Evolutionary conservation across 2,797 vertebrate species (phyloP).

Genomic region (Emydoidea blandingii): DNA sequence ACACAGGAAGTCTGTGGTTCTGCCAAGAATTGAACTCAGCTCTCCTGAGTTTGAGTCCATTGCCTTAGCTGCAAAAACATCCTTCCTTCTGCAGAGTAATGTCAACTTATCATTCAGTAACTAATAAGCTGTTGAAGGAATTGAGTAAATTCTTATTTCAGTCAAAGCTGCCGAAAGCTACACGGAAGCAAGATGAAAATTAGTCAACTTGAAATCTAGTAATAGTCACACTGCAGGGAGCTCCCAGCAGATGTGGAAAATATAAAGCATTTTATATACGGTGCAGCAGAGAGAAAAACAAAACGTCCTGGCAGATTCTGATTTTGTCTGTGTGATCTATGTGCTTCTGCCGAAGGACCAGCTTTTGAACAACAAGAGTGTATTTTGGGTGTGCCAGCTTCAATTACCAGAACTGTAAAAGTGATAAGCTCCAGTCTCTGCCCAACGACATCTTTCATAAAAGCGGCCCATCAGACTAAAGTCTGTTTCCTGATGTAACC

Average conservation of each 20-base stretch:
- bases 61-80: constrained; percentile 40
- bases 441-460: constrained; percentile 47
- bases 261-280: not conserved
- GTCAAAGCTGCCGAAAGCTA: constrained; percentile 55
- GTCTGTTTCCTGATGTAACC: constrained; percentile 7
- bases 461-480: constrained; percentile 33
- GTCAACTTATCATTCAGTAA: constrained; percentile 32
- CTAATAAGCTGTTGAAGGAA: constrained; percentile 41
- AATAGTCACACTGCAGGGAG: not conserved
- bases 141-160: constrained; percentile 40
- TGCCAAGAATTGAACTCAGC: not conserved
- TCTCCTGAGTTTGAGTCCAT: constrained; percentile 8
- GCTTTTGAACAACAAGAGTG: constrained; percentile 32
- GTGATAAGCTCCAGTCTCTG: constrained; percentile 48
- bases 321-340: constrained; percentile 42
- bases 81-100: constrained; percentile 46
- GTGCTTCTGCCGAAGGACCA: constrained; percentile 37
- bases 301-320: constrained; percentile 28
- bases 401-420: constrained; percentile 46
- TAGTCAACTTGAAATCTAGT: constrained; percentile 21
- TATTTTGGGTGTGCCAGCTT: constrained; percentile 64
- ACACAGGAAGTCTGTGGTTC: constrained; percentile 52
- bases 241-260: constrained; percentile 51
- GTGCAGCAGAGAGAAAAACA: constrained; percentile 11
- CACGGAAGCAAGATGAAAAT: constrained; percentile 34